A percentile compares a stretch with the other conserved stretches of the same genome.
Evolutionary conservation across 1,140 invertebrate species (phyloP).

Genomic region (Achatina immaculata): DNA sequence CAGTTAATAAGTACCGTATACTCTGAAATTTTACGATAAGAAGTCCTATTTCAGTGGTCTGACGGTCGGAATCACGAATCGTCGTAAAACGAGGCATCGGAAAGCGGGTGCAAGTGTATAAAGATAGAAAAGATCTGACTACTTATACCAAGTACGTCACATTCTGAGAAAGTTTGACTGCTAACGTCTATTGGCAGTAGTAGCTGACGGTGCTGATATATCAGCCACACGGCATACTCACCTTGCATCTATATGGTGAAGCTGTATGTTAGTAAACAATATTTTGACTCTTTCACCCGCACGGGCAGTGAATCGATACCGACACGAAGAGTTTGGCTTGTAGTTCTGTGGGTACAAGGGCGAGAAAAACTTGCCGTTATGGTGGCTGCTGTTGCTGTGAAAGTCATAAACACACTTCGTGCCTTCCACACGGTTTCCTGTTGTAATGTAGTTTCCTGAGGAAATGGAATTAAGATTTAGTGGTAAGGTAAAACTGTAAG

Average conservation of each 20-base stretch:
- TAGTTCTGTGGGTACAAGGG: constrained; percentile 87
- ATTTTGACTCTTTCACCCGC: constrained; percentile 70
- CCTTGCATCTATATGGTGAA: constrained; percentile 48
- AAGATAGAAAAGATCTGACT: no score
- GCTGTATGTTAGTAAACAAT: constrained; percentile 67
- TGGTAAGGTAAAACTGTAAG: background rate
- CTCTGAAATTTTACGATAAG: no score
- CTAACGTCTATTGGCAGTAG: no score
- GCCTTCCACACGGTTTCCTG: constrained; percentile 42
- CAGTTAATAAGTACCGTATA: no score
- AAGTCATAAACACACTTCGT: constrained; percentile 49
- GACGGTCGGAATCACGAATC: no score
- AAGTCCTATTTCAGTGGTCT: no score
- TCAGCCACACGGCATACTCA: constrained; percentile 31
- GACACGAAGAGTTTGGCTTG: constrained; percentile 83
- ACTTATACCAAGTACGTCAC: no score
- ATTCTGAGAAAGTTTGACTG: no score
- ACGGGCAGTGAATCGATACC: constrained; percentile 79
- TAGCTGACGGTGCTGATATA: background rate
- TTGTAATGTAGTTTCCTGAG: constrained; percentile 46
- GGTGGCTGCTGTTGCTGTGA: constrained; percentile 61
- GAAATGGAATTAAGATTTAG: constrained; percentile 2
- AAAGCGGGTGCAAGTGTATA: no score
- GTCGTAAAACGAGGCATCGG: no score
- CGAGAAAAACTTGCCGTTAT: constrained; percentile 82